Base-by-base conservation (phyloP, 1,140 invertebrate species). In the Agrilus planipennis region DNA sequence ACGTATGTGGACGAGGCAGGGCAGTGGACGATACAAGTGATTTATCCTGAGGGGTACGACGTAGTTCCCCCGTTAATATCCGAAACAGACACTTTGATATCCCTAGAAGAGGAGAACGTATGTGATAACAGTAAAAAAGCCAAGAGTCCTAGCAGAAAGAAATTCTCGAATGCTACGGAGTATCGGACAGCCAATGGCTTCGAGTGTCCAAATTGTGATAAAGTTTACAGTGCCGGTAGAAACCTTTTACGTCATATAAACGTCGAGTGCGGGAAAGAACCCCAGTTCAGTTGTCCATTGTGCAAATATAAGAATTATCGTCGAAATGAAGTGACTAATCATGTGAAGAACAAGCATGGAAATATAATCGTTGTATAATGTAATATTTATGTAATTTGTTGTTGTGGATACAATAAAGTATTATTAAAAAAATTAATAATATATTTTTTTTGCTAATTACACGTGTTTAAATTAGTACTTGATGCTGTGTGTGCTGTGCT, bases 231-330 rank as follows among this genome's bases (percentile, higher is more conserved):
- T 52, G 65, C 68, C 51, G 67, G 68, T 44, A 66, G 67, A 45
- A 71, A 69, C 16, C 57, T 75, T 39, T 68, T 70, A 49, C 61
- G 72, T 30, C 77, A 81, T 48, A 70, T 70, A 42, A 76, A 72
- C 42, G 77, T 74, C 54, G 77, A 80, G 51, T 82, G 79, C 57
- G 72, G 75, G 16, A 72, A 76, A 45, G 63, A 70, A 37, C 75
- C 76, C 5, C 68, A 69, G 47, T 81, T 78, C 62, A 67, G 71
- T 54, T 77, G 79, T 51, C 42, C 69, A 42, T 52, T 68, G 44
- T 62, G 64, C 54, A 6, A 7, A 10, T 31, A 31, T 16, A 41
- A 41, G 38, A 30, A 28, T 21, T 25, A 38, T 28, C 17, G 36
- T 11, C 2, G 25, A 38, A 28, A 38, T 16, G 36, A 27, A 29